Base-by-base conservation (phyloP, 2,797 vertebrate genomes). In the Lepus oiostolus region DNA sequence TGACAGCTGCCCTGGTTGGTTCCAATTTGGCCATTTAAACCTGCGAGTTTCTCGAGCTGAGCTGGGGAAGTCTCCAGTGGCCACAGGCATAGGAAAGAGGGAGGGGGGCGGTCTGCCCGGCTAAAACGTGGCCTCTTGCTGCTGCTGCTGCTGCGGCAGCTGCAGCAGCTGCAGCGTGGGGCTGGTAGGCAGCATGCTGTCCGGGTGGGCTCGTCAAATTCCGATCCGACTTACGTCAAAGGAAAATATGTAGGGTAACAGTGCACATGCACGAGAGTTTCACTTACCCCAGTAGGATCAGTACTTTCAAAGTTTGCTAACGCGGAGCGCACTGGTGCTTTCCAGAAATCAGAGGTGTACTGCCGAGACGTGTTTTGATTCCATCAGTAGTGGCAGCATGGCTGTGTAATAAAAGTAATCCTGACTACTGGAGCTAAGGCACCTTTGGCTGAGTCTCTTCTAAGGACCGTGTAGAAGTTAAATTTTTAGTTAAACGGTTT, bases 1-100 rank as follows among this genome's bases (percentile, higher is more conserved):
- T 97, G 97, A 97, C 97, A 97, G 97, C 96, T 95, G 96, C 89
- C 94, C 94, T 32, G 75, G 80, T 85, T 86, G 95, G 91, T 88
- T 94, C 89, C 96, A 87, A 0, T 88, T 74, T 68, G 95, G 91
- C 92, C 87, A 79, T 86, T 93, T 67, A 90, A 95, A 93, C 95
- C 91, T 70, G 91, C 86, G 77, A 85, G 95, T 94, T 93, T 74
- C 75, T 77, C 70, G 70, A 90, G 94, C 93, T 76, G 30, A 19
- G 58, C 62, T 52, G 83, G 92, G 81, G 83, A 74, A 38, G 93
- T 90, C 96, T 95, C 82, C 13, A 84, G 92, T 42, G 92, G 91
- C 90, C 94, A 5, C 72, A 67, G 81, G 95, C 91, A 26, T 85
- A 89, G 81, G n/a, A 79, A 84, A 95, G 58, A 83, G 84, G 74